These are phyloP conservation scores for Eupeodes luniger DNA, from an alignment of 2,888 invertebrate genomes.

Conservation along the genomic window DNA sequence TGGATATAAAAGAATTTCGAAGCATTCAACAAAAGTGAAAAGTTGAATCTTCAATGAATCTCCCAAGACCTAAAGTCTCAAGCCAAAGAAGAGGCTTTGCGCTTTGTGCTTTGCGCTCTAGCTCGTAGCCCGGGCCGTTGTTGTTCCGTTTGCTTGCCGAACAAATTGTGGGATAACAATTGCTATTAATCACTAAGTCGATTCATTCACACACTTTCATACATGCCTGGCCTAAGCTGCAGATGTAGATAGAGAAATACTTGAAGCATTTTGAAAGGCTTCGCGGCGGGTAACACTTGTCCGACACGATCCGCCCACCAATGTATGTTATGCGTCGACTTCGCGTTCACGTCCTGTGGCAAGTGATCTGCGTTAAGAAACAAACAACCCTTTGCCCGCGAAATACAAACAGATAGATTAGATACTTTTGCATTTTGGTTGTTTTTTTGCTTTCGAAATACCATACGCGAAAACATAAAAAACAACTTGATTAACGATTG, in stretches of 20 bases:
- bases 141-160: conserved; percentile 35
- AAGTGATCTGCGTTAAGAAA: conserved; percentile 59
- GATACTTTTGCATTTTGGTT: conserved; percentile 33
- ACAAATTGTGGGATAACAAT: conserved; percentile 74
- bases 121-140: conserved; percentile 20
- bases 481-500: conserved; percentile 70
- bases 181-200: conserved; percentile 71
- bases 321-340: conserved; percentile 19
- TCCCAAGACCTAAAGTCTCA: background rate
- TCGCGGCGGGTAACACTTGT: conserved; percentile 63
- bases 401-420: conserved; percentile 33
- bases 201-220: conserved; percentile 52
- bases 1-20: conserved; percentile 39
- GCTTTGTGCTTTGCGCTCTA: background rate
- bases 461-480: conserved; percentile 8
- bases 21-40: conserved; percentile 51
- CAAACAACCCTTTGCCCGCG: conserved; percentile 57
- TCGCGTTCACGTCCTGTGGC: background rate
- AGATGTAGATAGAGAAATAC: conserved; percentile 7
- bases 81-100: conserved; percentile 23
- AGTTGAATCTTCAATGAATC: conserved; percentile 71
- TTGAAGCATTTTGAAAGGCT: conserved; percentile 42
- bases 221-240: conserved; percentile 5
- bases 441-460: background rate
- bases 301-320: conserved; percentile 70